Base-by-base conservation (phyloP, 2,113 vertebrate genomes). In the Sebastes fasciatus region DNA sequence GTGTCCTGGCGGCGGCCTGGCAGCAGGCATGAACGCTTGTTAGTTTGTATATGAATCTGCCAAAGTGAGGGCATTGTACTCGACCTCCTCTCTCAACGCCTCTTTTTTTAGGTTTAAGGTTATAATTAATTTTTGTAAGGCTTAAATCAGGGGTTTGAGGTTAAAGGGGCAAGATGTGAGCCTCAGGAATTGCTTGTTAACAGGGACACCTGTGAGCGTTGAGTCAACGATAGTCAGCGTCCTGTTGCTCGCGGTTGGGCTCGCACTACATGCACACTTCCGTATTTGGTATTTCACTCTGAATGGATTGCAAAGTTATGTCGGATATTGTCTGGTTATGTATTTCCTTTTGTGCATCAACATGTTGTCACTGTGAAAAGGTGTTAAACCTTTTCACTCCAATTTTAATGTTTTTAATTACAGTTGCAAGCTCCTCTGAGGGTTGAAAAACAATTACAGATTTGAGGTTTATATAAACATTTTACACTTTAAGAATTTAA, bases 31-130 rank as follows among this genome's bases (percentile, higher is more conserved):
- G n/a, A 57, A 5, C 9, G 6, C 10, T n/a, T 54, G 64, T 58
- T 74, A 34, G 65, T 77, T 80, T 85, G 42, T 61, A n/a, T 21
- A 14, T 43, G 19, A 71, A 62, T 68, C 54, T 72, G 74, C 57
- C 49, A 70, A 67, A 51, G 58, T 26, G 57, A 46, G 57, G 34
- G 48, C 48, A 19, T 69, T 23, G 45, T 7, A 21, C 40, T 77
- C 9, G 7, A 40, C 60, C 65, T 34, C 8, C 1, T 5, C 34
- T 62, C 46, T 51, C 7, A 21, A 45, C 4, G 8, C 4, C 34
- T 54, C n/a, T 62, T 17, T 55, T 82, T 16, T 77, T 10, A 58
- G 54, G 48, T 13, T 48, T 21, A 2, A 21, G 46, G 51, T 86
- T 58, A 60, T 7, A 63, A 17, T 67, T 1, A 17, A 11, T 26